phyloP scores from a whole-genome alignment of 2,797 vertebrate species.

The Cyclopterus lumpus region DNA sequence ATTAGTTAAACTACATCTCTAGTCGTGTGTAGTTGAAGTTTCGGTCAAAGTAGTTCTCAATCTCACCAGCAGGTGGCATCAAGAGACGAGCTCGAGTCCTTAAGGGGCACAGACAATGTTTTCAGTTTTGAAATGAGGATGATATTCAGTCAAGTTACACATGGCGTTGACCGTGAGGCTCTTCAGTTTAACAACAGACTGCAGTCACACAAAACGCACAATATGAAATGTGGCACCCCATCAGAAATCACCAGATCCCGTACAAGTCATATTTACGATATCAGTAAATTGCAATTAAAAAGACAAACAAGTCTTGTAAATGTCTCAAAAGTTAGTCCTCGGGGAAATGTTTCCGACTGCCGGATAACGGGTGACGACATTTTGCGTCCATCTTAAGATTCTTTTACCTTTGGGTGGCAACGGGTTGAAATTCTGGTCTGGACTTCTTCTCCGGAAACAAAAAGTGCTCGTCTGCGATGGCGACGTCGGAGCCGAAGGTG shows the following conservation, averaged over 20 bases:
- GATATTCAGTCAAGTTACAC: constrained; percentile 35
- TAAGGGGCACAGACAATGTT: background rate
- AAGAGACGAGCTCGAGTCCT: constrained; percentile 34
- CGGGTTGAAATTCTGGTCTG: constrained; percentile 57
- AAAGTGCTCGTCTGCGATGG: constrained; percentile 72
- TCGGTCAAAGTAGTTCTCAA: constrained; percentile 40
- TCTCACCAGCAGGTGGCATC: constrained; percentile 79
- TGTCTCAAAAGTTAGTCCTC: constrained; percentile 44
- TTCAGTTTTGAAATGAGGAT: constrained; percentile 42
- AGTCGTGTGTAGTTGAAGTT: constrained; percentile 27
- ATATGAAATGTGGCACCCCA: constrained; percentile 21
- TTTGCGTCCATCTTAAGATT: constrained; percentile 41
- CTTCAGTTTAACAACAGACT: constrained; percentile 37
- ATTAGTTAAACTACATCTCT: constrained; percentile 19
- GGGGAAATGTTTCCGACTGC: constrained; percentile 42
- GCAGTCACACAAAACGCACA: constrained; percentile 15
- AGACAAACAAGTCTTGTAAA: constrained; percentile 51
- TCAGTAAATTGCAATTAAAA: constrained; percentile 43
- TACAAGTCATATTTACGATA: constrained; percentile 19
- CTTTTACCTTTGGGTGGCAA: constrained; percentile 42
- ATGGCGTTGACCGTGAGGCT: constrained; percentile 17
- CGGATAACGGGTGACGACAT: constrained; percentile 17
- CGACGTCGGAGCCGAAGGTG: constrained; percentile 63
- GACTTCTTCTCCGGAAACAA: constrained; percentile 70
- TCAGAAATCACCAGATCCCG: constrained; percentile 13